These are phyloP conservation scores for Cyprinodon tularosa DNA, from an alignment of 2,113 vertebrate species.

Conservation along the genomic window DNA sequence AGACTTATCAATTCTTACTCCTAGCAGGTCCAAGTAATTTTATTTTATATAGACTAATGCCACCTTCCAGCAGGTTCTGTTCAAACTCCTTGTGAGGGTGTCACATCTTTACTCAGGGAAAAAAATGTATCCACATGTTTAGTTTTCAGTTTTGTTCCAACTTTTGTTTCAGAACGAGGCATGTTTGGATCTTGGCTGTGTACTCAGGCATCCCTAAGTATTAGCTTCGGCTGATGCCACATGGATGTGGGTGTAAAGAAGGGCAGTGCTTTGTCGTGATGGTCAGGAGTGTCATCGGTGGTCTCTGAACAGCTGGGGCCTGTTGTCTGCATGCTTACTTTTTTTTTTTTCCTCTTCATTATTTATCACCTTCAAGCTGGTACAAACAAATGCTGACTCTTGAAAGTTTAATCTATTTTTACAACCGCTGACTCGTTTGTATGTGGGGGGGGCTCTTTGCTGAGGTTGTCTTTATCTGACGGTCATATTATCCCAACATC, in stretches of 20 bases:
- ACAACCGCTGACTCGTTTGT: conserved; percentile 35
- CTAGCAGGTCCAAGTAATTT: not conserved
- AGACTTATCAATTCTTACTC: not conserved
- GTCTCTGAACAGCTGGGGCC: conserved; percentile 9
- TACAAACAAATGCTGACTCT: conserved; percentile 41
- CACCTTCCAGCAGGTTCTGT: conserved; percentile 23
- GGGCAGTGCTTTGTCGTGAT: not conserved
- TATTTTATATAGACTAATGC: not conserved
- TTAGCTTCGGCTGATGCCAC: conserved; percentile 43
- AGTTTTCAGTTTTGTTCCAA: conserved; percentile 40
- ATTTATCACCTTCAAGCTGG: conserved; percentile 26
- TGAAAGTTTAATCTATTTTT: conserved; percentile 25
- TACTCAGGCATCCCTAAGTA: conserved; percentile 62
- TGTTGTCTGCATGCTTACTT: conserved; percentile 6
- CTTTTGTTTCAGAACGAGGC: conserved; percentile 36
- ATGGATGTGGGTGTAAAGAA: conserved; percentile 28
- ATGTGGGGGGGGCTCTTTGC: conserved; percentile 29
- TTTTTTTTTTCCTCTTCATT: not conserved
- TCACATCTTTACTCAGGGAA: conserved; percentile 25
- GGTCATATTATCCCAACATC: conserved; percentile 25
- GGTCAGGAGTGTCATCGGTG: conserved; percentile 9
- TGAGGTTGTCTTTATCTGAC: conserved; percentile 28
- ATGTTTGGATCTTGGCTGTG: conserved; percentile 62
- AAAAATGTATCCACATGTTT: conserved; percentile 31
- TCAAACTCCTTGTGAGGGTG: conserved; percentile 24